Conservation (phyloP, 2,888 invertebrate genomes). For the Ichneumon xanthorius region DNA sequence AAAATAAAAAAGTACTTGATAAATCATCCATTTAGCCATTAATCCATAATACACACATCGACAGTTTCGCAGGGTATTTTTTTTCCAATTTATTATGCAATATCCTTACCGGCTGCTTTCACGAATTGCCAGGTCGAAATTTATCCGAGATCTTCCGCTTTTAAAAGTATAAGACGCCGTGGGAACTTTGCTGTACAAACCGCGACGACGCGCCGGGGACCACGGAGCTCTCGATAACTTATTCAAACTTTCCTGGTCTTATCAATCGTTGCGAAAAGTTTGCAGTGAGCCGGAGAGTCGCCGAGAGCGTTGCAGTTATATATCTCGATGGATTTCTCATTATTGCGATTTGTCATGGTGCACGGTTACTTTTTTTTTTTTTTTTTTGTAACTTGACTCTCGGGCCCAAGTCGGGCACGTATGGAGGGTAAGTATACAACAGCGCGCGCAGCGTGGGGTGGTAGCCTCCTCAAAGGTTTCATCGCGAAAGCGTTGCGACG, state of each 20-base stretch:
- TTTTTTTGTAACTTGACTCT: constrained; percentile 40
- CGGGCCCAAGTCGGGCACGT: background rate
- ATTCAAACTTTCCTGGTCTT: constrained; percentile 47
- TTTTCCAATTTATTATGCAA: background rate
- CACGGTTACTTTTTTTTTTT: background rate
- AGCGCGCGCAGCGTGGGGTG: constrained; percentile 16
- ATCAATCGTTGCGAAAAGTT: constrained; percentile 59
- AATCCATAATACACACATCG: background rate
- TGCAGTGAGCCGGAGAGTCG: background rate
- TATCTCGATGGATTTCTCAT: constrained; percentile 49
- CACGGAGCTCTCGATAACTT: constrained; percentile 42
- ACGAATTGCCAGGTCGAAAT: background rate
- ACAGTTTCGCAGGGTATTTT: background rate
- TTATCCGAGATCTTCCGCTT: background rate
- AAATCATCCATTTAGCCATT: too few relatives aligned
- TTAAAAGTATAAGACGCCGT: background rate
- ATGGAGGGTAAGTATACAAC: constrained; percentile 46
- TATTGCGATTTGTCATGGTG: constrained; percentile 1
- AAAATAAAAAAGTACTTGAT: background rate
- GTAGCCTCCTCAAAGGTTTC: constrained; percentile 54
- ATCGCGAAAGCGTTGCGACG: constrained; percentile 55
- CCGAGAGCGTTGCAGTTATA: background rate
- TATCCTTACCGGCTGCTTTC: background rate
- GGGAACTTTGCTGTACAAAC: background rate
- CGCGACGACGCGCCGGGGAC: constrained; percentile 16